Percentiles rank a stretch among this genome's conserved stretches.
Evolutionary conservation across 2,113 vertebrate genomes (phyloP).

Genomic region (Esox niger): DNA sequence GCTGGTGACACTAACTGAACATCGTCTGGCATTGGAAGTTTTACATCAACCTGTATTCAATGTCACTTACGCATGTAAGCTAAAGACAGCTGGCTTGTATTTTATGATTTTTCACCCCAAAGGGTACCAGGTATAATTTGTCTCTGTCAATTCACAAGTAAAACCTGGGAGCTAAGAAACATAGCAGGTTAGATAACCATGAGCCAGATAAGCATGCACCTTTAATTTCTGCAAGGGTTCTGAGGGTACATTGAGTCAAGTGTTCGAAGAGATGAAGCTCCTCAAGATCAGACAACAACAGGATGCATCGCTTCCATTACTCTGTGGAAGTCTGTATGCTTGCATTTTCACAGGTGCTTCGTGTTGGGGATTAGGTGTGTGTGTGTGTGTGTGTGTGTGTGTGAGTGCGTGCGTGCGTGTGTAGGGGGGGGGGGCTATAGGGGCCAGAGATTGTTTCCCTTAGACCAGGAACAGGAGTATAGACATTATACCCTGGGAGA

Average conservation of each 20-base stretch:
- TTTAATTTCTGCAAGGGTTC: neutral
- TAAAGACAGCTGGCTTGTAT: neutral
- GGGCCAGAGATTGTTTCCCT: too few species aligned
- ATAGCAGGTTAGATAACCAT: too few species aligned
- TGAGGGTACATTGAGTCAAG: neutral
- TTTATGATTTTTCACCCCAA: neutral
- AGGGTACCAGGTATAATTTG: neutral
- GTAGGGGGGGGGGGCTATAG: too few species aligned
- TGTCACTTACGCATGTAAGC: too few species aligned
- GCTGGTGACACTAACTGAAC: neutral
- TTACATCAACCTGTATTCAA: neutral
- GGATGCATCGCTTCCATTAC: neutral
- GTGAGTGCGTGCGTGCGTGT: too few species aligned
- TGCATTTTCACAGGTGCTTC: neutral
- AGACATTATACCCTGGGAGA: conserved; percentile 41
- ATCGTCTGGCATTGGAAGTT: neutral
- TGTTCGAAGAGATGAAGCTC: too few species aligned
- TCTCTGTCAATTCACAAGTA: neutral
- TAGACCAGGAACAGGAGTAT: conserved; percentile 45
- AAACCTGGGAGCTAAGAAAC: neutral
- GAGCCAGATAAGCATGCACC: too few species aligned
- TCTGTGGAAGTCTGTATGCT: neutral
- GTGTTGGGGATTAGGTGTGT: too few species aligned
- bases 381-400: too few species aligned
- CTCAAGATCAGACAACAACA: neutral